Evolutionary conservation across 2,113 vertebrate species (phyloP).

Genomic region (Paracanthobrama guichenoti): DNA sequence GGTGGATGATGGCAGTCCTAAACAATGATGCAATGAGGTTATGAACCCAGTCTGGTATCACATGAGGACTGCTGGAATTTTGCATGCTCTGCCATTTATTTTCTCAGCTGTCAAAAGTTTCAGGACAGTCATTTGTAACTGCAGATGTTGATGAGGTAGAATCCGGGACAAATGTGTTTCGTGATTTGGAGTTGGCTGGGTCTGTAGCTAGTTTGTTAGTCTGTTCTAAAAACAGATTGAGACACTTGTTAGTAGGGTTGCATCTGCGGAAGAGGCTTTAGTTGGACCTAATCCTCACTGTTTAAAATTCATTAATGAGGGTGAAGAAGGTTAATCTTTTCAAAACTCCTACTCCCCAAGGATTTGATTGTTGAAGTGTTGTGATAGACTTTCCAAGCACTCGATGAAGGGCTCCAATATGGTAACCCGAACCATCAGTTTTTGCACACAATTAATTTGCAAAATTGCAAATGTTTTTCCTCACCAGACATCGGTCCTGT

Average conservation of each 20-base stretch:
- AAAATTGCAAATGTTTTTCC: neutral
- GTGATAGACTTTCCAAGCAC: neutral
- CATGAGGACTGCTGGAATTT: slow-evolving; percentile 9
- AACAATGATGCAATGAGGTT: slow-evolving; percentile 19
- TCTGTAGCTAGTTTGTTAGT: neutral
- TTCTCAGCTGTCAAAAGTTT: neutral
- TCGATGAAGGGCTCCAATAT: neutral
- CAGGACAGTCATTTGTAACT: neutral
- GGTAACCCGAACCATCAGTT: neutral
- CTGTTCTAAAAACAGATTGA: neutral
- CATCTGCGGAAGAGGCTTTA: neutral
- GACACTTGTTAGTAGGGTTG: neutral
- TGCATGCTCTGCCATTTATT: neutral
- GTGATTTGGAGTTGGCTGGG: slow-evolving; percentile 8
- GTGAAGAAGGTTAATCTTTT: slow-evolving; percentile 24
- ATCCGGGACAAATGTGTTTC: neutral
- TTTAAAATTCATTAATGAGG: slow-evolving; percentile 1
- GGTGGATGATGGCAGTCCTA: slow-evolving; percentile 42
- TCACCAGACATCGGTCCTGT: slow-evolving; percentile 86
- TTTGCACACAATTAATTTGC: neutral
- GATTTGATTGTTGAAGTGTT: slow-evolving; percentile 10
- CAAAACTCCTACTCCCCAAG: neutral
- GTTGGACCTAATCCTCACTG: neutral
- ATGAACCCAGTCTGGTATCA: slow-evolving; percentile 4
- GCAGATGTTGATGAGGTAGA: slow-evolving; percentile 19